phyloP scores from a whole-genome alignment of 2,113 vertebrate genomes.

The Chelonoidis abingdonii region DNA sequence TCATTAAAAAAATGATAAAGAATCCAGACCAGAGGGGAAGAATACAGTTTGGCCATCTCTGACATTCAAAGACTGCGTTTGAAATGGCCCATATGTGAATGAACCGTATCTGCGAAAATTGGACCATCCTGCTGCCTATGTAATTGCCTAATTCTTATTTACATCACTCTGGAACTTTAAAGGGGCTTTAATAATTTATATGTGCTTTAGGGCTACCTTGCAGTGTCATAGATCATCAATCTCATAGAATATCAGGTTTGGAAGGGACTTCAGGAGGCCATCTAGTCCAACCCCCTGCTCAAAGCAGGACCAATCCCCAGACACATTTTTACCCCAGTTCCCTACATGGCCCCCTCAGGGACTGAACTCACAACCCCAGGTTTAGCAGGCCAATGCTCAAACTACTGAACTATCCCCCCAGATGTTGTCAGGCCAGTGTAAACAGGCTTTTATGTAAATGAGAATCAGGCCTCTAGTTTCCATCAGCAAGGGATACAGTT shows the following conservation, averaged over 20 bases:
- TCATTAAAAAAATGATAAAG: background rate
- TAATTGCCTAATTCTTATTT: background rate
- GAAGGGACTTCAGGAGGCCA: too few species aligned
- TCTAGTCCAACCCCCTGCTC: too few species aligned
- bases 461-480: fast-evolving
- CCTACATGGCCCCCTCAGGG: too few species aligned
- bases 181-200: background rate
- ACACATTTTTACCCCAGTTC: too few species aligned
- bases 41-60: constrained; percentile 14
- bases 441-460: fast-evolving
- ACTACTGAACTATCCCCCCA: too few species aligned
- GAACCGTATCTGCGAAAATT: background rate
- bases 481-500: background rate
- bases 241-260: too few species aligned
- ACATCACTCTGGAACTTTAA: background rate
- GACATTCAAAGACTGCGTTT: background rate
- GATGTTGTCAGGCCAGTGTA: fast-evolving
- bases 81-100: background rate
- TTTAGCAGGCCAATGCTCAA: too few species aligned
- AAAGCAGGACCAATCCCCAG: too few species aligned
- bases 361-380: too few species aligned
- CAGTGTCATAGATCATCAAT: too few species aligned
- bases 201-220: background rate
- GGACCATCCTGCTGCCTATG: background rate
- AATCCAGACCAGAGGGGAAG: background rate